Evolutionary conservation across 1,140 invertebrate genomes (phyloP).

Genomic region (Papilio xuthus): DNA sequence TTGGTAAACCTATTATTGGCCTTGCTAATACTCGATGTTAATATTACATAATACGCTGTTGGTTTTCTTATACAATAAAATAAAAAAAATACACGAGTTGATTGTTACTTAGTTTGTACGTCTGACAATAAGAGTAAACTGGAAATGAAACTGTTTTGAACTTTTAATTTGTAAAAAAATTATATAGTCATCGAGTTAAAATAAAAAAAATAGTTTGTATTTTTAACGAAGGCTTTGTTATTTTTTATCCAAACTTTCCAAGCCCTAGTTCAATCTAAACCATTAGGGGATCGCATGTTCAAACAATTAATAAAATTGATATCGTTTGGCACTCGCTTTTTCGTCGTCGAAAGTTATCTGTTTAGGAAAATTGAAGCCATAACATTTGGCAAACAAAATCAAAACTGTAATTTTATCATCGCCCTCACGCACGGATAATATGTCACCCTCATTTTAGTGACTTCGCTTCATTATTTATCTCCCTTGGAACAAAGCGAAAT

Average conservation of each 20-base stretch:
- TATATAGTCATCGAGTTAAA: too few species aligned
- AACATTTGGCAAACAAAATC: slow-evolving; percentile 36
- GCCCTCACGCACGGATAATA: slow-evolving; percentile 36
- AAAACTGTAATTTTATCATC: slow-evolving; percentile 36
- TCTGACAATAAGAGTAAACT: neutral
- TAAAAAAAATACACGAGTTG: too few species aligned
- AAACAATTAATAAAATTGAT: slow-evolving; percentile 25
- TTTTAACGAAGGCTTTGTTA: too few species aligned
- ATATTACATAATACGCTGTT: too few species aligned
- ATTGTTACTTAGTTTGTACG: neutral
- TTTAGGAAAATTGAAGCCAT: slow-evolving; percentile 7
- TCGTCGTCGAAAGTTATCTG: neutral
- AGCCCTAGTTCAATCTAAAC: neutral
- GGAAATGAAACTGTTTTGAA: too few species aligned
- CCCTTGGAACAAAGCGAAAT: slow-evolving; percentile 35
- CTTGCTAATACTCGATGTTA: too few species aligned
- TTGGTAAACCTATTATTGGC: too few species aligned
- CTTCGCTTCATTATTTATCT: slow-evolving; percentile 38
- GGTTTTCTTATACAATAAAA: too few species aligned
- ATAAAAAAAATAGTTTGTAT: too few species aligned
- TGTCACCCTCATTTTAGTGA: slow-evolving; percentile 38
- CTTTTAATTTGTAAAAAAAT: too few species aligned
- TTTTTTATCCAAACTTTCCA: neutral
- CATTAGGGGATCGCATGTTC: neutral
- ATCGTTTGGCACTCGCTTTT: neutral